Base-by-base conservation (phyloP, 2,888 invertebrate species). In the Parnassius mnemosyne region DNA sequence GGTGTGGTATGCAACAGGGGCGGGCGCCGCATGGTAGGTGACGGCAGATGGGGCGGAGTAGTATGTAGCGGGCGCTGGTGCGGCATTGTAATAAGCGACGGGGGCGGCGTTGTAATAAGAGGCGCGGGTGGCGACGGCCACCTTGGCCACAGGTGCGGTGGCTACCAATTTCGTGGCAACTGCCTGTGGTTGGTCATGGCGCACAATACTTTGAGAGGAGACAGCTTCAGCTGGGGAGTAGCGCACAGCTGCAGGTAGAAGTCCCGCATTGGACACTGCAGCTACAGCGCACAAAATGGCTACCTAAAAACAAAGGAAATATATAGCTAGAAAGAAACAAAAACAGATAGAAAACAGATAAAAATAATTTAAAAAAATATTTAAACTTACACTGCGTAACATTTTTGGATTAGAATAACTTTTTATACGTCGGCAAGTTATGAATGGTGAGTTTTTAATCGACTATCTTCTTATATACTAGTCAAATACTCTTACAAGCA, bases 181-280 rank as follows among this genome's bases (percentile, higher is more conserved):
- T 7, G 73, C 64, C 9, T 61, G 79, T 72, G 61, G 79, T 78
- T 75, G 80, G 77, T 82, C 84, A 69, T 79, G 80, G 60, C 84
- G 80, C 43, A 84, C 76, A 68, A 83, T 80, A 71, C 74, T 84
- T 65, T 83, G 83, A 3, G 83, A 83, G 52, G 84, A 84, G n/a
- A 84, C 80, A 3, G 81, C 81, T 2, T 75, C 71, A 11, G 81
- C 81, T 7, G 78, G 69, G 11, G 79, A 80, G 72, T 83, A 80
- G 69, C 85, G 84, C 78, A 60, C 92, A 63, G 67, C 87, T 64
- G 66, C 87, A 11, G 79, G 68, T 65, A 81, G n/a, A 77, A 71
- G 69, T 75, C 80, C 53, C 67, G 80, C 68, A 72, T 78, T 62
- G 65, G 73, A 68, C 49, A 71, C 71, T 13, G 78, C 77, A 69